Evolutionary conservation across 2,888 invertebrate genomes (phyloP), one percentile per base, ranked within the genome.

Genomic region (Drosophila antonietae): DNA sequence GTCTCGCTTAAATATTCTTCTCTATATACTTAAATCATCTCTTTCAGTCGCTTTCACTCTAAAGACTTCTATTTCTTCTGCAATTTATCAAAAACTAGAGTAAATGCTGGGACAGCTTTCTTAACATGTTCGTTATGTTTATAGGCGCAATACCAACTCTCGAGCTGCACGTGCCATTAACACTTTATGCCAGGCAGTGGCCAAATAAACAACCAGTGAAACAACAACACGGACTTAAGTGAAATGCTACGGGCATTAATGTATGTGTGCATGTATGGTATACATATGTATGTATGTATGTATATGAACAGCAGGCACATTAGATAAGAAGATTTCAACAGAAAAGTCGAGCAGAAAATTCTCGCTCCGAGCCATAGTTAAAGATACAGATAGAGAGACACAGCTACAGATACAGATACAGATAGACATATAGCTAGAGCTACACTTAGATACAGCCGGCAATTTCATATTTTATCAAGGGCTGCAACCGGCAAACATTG

Each of bases 151-250:
- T 23, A 28, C 23, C 23, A 18, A 53, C 47, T 31, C 44, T 68
- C 35, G 55, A 58, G 83, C 68, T 85, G 80, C 89, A 90, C 89
- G 89, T 90, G 89, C 90, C 88, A 90, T 89, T 90, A 90, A 90
- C 89, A 90, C 89, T 88, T 89, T 78, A 71, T 75, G 67, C 62
- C 70, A 62, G 61, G 61, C 68, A 68, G 47, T 60, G 60, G 61
- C 51, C 63, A 78, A 72, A 70, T 47, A 75, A 66, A 72, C 51
- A 59, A 51, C 58, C 47, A 59, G 28, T 39, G 46, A 28, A 61
- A 70, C 28, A 59, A 70, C 59, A 56, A 51, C 43, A 60, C 47
- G 44, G 35, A 41, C 18, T 15, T 10, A 55, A 59, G 44, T 65
- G 53, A 61, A 49, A 49, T 73, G 61, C 46, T 58, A 60, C 35